Evolutionary conservation across 2,888 invertebrate genomes (phyloP).

Genomic region (Dicycla oo): DNA sequence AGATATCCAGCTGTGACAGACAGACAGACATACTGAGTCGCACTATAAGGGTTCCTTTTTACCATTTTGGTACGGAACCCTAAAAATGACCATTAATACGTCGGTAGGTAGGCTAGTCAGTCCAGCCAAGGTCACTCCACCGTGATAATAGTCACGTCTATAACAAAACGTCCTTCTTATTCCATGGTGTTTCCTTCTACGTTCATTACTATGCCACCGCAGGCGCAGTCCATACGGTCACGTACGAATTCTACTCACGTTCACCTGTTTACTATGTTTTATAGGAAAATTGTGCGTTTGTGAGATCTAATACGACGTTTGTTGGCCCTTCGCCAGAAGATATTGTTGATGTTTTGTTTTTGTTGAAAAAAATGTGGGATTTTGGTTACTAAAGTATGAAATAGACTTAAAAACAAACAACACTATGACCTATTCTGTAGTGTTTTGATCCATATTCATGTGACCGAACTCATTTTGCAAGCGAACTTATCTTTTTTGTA

Average conservation of each 20-base stretch:
- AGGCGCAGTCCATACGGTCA: constrained; percentile 28
- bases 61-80: too few species aligned
- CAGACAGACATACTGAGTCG: too few species aligned
- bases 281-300: constrained; percentile 51
- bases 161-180: constrained; percentile 41
- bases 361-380: background rate
- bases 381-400: background rate
- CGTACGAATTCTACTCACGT: constrained; percentile 59
- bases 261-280: constrained; percentile 47
- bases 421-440: background rate
- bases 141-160: constrained; percentile 55
- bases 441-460: background rate
- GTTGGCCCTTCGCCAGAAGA: constrained; percentile 5
- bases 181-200: constrained; percentile 58
- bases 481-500: background rate
- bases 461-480: background rate
- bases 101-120: background rate
- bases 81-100: background rate
- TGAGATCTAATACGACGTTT: constrained; percentile 12
- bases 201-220: constrained; percentile 54
- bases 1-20: too few species aligned
- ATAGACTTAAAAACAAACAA: background rate
- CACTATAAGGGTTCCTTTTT: too few species aligned
- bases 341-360: constrained; percentile 6
- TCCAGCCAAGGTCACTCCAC: constrained; percentile 32